phyloP scores from a whole-genome alignment of 2,113 vertebrate species.

The Rhinolophus sinicus region DNA sequence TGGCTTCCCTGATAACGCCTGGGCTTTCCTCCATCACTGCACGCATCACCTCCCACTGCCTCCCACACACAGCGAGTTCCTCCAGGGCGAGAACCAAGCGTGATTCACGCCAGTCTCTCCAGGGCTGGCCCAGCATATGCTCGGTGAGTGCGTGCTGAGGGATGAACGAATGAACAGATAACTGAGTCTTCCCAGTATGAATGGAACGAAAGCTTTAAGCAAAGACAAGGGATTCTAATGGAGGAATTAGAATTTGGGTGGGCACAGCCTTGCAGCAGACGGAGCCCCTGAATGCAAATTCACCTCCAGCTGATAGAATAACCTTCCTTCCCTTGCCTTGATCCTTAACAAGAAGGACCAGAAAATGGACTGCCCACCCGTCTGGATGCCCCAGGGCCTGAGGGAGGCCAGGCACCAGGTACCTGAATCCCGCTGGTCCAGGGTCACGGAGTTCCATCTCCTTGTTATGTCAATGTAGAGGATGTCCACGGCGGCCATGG shows the following conservation, averaged over 20 bases:
- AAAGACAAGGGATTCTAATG: not conserved
- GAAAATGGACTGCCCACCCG: not conserved
- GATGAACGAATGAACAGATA: fast-evolving
- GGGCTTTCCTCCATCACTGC: not conserved
- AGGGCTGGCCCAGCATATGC: not conserved
- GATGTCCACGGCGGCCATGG: slow-evolving; percentile 97
- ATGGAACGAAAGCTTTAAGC: not conserved
- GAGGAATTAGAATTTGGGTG: not conserved
- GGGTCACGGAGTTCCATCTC: slow-evolving; percentile 88
- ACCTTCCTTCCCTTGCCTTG: not conserved
- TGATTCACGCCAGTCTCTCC: not conserved
- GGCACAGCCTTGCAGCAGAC: not conserved
- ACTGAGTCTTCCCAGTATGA: fast-evolving
- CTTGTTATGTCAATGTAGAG: slow-evolving; percentile 98
- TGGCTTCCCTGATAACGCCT: not conserved
- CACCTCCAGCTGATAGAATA: not conserved
- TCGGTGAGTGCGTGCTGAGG: not conserved
- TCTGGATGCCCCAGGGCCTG: not conserved
- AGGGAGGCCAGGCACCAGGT: slow-evolving; percentile 3
- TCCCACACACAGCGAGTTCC: not conserved
- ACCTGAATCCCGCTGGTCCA: slow-evolving; percentile 94
- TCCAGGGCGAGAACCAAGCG: not conserved
- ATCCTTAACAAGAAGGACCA: not conserved
- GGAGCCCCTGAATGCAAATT: not conserved
- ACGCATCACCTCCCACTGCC: too few species aligned